These are phyloP conservation scores for Drosophila crucigera DNA, from an alignment of 2,888 invertebrate species.

Conservation along the genomic window DNA sequence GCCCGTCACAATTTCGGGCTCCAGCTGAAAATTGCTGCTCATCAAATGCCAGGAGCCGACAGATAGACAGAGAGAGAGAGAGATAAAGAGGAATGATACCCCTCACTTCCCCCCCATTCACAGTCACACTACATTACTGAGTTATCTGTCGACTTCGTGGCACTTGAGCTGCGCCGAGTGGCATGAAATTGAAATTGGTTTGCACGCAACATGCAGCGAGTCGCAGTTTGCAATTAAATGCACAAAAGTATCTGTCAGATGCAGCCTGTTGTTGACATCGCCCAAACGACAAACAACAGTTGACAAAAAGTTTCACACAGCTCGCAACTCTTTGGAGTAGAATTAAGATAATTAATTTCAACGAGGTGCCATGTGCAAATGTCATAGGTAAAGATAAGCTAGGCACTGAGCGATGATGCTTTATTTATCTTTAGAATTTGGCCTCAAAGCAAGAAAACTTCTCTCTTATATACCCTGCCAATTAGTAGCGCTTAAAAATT, in stretches of 20 bases:
- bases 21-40: conserved; percentile 57
- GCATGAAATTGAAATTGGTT: conserved; percentile 61
- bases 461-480: neutral
- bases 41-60: conserved; percentile 40
- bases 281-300: conserved; percentile 66
- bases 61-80: neutral
- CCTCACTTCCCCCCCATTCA: neutral
- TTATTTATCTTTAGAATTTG: conserved; percentile 7
- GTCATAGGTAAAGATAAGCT: conserved; percentile 37
- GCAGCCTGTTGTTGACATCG: conserved; percentile 44
- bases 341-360: conserved; percentile 61
- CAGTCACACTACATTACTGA: conserved; percentile 1
- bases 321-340: conserved; percentile 25
- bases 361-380: conserved; percentile 39
- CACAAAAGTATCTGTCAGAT: conserved; percentile 65
- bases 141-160: conserved; percentile 30
- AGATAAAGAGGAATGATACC: neutral
- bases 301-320: conserved; percentile 59
- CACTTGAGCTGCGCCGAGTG: conserved; percentile 56
- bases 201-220: conserved; percentile 30
- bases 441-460: neutral
- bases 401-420: conserved; percentile 1
- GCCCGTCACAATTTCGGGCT: conserved; percentile 56
- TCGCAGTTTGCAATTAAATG: conserved; percentile 49
- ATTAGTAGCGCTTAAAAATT: neutral